Evolutionary conservation across 1,140 invertebrate species (phyloP).

Genomic region (Conus ventricosus): DNA sequence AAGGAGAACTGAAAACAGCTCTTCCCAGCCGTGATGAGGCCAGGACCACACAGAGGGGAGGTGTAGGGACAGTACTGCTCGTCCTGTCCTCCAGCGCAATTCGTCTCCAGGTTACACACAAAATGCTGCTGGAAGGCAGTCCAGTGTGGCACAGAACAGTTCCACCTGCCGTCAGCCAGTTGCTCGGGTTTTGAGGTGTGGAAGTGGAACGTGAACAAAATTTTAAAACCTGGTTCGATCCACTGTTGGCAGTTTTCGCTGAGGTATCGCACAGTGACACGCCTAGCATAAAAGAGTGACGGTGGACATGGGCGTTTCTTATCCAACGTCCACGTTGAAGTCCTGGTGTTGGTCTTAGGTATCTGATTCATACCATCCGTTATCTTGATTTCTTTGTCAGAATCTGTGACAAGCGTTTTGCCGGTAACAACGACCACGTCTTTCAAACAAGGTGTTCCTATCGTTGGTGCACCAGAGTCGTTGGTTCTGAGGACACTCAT

Average conservation of each 20-base stretch:
- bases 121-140: background rate
- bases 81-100: background rate
- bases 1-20: background rate
- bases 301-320: background rate
- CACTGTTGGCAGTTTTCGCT: background rate
- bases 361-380: background rate
- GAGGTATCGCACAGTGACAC: background rate
- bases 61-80: constrained; percentile 4
- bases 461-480: background rate
- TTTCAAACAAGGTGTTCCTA: background rate
- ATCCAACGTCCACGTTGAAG: background rate
- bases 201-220: background rate
- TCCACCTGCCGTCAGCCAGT: background rate
- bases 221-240: background rate
- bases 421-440: background rate
- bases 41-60: background rate
- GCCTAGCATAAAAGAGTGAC: background rate
- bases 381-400: background rate
- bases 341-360: background rate
- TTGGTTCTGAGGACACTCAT: background rate
- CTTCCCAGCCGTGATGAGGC: background rate
- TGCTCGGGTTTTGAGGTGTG: background rate
- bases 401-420: background rate
- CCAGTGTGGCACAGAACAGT: constrained; percentile 12
- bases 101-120: background rate